Base-by-base conservation (phyloP, 2,113 vertebrate species). In the Echinops telfairi region DNA sequence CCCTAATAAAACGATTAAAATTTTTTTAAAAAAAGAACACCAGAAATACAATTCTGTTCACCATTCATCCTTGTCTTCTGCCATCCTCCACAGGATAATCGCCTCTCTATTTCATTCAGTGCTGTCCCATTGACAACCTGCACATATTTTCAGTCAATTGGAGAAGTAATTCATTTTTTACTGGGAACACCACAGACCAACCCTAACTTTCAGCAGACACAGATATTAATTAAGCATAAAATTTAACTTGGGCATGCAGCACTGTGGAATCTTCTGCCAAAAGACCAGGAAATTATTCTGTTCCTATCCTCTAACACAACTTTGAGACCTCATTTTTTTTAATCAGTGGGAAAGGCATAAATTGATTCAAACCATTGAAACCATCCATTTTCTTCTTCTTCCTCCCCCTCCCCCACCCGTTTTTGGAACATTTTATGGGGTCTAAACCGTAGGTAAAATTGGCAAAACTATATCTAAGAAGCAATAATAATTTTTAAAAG, bases 1-100 rank as follows among this genome's bases (percentile, higher is more conserved):
- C n/a, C n/a, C n/a, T n/a, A n/a, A n/a, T n/a, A n/a, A n/a, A n/a
- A n/a, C n/a, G n/a, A n/a, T n/a, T n/a, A n/a, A n/a, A n/a, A n/a
- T n/a, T n/a, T n/a, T n/a, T n/a, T n/a, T n/a, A n/a, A n/a, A n/a
- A n/a, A 97, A 97, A 97, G 97, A 95, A 94, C 53, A n/a, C 89
- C 92, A 93, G 40, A 97, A 97, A 93, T 92, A 83, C 96, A 96
- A 97, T 97, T 96, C 97, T 94, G 90, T 64, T 96, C 57, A 88
- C 95, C 96, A 97, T 98, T 98, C 97, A 98, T 98, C 97, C 96
- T 96, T 97, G 97, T 98, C 97, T 97, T 96, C 96, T 94, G 92
- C 92, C 91, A 97, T 93, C 92, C 95, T 97, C 89, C 94, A 20
- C 73, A 96, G 90, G 33, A 98, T 97, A 98, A 98, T 96, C 0